Evolutionary conservation across 1,140 invertebrate species (phyloP).

Genomic region (Drosophila triauraria): DNA sequence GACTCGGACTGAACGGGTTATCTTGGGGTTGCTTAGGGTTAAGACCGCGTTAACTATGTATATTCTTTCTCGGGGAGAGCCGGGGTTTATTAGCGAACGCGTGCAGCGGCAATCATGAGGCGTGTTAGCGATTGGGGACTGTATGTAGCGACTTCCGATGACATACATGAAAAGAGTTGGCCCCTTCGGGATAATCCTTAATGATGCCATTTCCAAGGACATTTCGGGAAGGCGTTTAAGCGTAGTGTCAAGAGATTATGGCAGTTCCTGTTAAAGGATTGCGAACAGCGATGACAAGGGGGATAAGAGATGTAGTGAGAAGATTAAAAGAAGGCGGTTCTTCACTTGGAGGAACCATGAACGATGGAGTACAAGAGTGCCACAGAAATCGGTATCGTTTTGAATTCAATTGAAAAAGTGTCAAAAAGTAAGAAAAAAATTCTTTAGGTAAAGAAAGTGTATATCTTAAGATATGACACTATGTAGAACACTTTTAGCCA

Average conservation of each 20-base stretch:
- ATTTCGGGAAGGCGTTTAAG: slow-evolving; percentile 44
- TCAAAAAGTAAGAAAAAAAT: no score
- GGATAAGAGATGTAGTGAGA: slow-evolving; percentile 21
- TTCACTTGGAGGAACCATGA: neutral
- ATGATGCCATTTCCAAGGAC: slow-evolving; percentile 45
- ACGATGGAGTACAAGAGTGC: no score
- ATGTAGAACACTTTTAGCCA: no score
- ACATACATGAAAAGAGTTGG: slow-evolving; percentile 69
- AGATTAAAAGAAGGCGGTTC: neutral
- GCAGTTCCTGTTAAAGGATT: slow-evolving; percentile 30
- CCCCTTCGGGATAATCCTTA: slow-evolving; percentile 64
- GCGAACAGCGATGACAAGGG: slow-evolving; percentile 10
- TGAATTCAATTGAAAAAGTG: neutral
- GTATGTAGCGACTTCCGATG: slow-evolving; percentile 74
- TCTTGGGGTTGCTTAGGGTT: slow-evolving; percentile 32
- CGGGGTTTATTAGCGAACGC: slow-evolving; percentile 71
- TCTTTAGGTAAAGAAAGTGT: no score
- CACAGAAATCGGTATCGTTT: neutral
- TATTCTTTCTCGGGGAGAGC: slow-evolving; percentile 3
- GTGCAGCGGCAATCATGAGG: slow-evolving; percentile 76
- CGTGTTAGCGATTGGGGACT: slow-evolving; percentile 64
- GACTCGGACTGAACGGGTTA: slow-evolving; percentile 23
- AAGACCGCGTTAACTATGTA: slow-evolving; percentile 7
- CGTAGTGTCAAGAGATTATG: slow-evolving; percentile 59
- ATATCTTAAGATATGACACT: neutral